Evolutionary conservation across 2,888 invertebrate genomes (phyloP), one percentile per base, ranked within the genome.

Genomic region (Thera obeliscata): DNA sequence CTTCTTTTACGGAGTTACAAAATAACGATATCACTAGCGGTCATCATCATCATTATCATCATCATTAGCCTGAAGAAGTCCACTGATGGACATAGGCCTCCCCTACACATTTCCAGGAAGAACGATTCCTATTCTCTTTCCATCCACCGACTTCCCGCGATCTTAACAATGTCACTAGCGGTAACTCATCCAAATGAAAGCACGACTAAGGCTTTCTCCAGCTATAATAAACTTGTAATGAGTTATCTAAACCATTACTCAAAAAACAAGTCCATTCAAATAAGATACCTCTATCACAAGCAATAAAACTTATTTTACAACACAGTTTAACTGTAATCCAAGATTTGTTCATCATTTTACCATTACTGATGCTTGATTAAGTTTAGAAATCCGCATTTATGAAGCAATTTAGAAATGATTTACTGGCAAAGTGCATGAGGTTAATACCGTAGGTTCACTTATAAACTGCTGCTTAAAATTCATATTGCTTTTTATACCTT

Each of bases 321-420:
- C 33, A 63, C 59, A 66, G 63, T 69, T 63, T 63, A 66, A 66
- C 60, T 11, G 36, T 48, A 66, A 65, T 61, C 56, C 58, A 57
- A 11, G 54, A 68, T 59, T 68, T 62, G 62, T 62, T 52, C 58
- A 56, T 63, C 69, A 65, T 52, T 41, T 48, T 59, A 43, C 55
- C 49, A 61, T 65, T 57, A 52, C 43, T n/a, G 33, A 54, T 38
- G 9, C 9, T 50, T 59, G 69, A 65, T 65, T 69, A 56, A 63
- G 62, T 48, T 65, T 65, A 60, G 62, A 62, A 69, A 62, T 65
- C 65, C n/a, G 36, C 62, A 56, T 69, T 65, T 65, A 65, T 69
- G 62, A 60, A 52, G 62, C 61, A 59, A 55, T 62, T 65, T 48
- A 12, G 52, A 56, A 52, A 56, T 52, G 61, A 64, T 68, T 64